Base-by-base conservation (phyloP, 2,113 vertebrate genomes). In the Oreochromis niloticus region DNA sequence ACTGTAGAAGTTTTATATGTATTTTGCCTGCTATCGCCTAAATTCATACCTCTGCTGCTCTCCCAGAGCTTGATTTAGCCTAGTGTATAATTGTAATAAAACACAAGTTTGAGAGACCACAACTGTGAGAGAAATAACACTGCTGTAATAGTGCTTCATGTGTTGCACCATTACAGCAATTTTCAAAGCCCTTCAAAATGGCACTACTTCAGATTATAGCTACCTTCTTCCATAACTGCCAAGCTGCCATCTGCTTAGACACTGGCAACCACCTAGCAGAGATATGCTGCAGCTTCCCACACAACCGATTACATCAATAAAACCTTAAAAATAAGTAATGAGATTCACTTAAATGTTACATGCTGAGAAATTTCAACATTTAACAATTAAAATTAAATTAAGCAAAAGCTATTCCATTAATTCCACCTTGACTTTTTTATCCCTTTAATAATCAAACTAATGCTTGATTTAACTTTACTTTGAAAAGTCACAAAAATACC, bases 161-260 rank as follows among this genome's bases (percentile, higher is more conserved):
- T 92, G 82, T 85, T 84, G 63, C 79, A 82, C 85, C 56, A 89
- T 91, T 88, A 89, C 34, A 59, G 85, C 87, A 83, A 80, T 92
- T 93, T 90, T 86, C 55, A 68, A 83, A 85, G 52, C 85, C 81
- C 55, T 84, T 83, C 13, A 56, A 61, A 80, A 56, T 63, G 79
- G 56, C 75, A 84, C 73, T 50, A 81, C 88, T 87, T 93, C 59
- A 91, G 46, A 90, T 85, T 82, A 82, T 41, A 63, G 83, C 75
- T 22, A 85, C 84, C 61, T 85, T 91, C 75, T 81, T 87, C 55
- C 59, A 66, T 88, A 85, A 88, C 80, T 79, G 89, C 46, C 68
- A 87, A 46, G 71, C 41, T 80, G 39, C 84, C 86, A 87, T 89
- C 82, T 93, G 87, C 50, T 87, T 55, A 79, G 80, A 86, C 84